Evolutionary conservation across 1,140 invertebrate species (phyloP), one percentile per base, ranked within the genome.

Genomic region (Agrypnia vestita): DNA sequence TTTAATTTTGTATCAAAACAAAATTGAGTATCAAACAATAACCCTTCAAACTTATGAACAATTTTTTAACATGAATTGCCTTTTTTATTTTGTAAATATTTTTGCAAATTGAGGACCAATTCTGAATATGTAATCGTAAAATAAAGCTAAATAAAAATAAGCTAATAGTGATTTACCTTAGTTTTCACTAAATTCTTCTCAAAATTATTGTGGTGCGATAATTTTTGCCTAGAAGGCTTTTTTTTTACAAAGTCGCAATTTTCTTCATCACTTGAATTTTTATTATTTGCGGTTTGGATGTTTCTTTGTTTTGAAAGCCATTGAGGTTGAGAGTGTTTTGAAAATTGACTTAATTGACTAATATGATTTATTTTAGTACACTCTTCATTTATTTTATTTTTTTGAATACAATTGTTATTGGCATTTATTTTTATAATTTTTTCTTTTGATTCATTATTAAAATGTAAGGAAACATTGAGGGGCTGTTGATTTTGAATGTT

Each of bases 261-360:
- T n/a, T 19, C 49, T 21, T 47, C 53, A n/a, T 64, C 59, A 19
- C 19, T 46, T 47, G 62, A 67, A 17, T 75, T 47, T 13, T 72
- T 35, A 35, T 35, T 35, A 6, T 35, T 35, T 35, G 1, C 6
- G 25, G 25, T 35, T 35, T 35, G 25, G 25, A 35, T 35, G 6
- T 35, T 35, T 6, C 25, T 35, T 35, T 35, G 25, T 35, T 77
- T 77, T 43, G 46, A 46, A 17, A 77, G 75, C 75, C 75, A 77
- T 12, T 53, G 59, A 25, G 75, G 75, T 53, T 62, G 61, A 15
- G 75, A 67, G 10, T 12, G 25, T 72, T 71, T 78, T 13, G 53
- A 19, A 46, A 78, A 78, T 56, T 53, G 21, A 11, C 35, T n/a
- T 15, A 72, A 56, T 46, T 78, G 76, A 72, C 76, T 78, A n/a